Evolutionary conservation across 2,113 vertebrate species (phyloP).

Genomic region (Mohoua ochrocephala): DNA sequence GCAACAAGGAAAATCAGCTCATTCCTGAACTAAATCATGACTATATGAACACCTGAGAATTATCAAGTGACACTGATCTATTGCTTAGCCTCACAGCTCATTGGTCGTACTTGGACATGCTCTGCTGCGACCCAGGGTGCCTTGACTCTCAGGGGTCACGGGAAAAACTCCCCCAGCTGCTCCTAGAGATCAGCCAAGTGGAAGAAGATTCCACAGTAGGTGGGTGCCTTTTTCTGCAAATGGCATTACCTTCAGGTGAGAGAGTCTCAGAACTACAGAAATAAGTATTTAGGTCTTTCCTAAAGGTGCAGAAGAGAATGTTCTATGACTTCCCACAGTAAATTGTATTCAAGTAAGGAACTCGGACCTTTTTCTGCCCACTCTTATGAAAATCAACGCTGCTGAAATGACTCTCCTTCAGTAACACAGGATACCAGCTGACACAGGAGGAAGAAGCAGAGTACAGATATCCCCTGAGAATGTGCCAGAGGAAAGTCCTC

Average conservation of each 20-base stretch:
- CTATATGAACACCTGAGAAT: background rate
- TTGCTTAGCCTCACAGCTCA: background rate
- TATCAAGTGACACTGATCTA: background rate
- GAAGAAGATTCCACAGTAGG: background rate
- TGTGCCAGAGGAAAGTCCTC: background rate
- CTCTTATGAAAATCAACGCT: background rate
- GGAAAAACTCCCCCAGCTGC: background rate
- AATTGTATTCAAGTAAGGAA: background rate
- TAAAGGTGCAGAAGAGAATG: background rate
- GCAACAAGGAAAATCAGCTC: background rate
- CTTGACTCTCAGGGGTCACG: rapidly evolving
- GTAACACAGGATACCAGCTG: background rate
- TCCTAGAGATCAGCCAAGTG: background rate
- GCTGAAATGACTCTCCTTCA: background rate
- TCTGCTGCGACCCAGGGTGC: background rate
- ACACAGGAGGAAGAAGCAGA: background rate
- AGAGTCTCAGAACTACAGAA: background rate
- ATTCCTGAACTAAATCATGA: background rate
- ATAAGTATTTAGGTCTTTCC: background rate
- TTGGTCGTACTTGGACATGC: background rate
- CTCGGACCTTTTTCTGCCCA: background rate
- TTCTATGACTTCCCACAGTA: background rate
- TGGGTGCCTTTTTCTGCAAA: background rate
- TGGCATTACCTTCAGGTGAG: background rate
- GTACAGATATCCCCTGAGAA: background rate